These are phyloP conservation scores for Choloepus hoffmanni DNA, from an alignment of 2,113 vertebrate genomes.

Conservation along the genomic window DNA sequence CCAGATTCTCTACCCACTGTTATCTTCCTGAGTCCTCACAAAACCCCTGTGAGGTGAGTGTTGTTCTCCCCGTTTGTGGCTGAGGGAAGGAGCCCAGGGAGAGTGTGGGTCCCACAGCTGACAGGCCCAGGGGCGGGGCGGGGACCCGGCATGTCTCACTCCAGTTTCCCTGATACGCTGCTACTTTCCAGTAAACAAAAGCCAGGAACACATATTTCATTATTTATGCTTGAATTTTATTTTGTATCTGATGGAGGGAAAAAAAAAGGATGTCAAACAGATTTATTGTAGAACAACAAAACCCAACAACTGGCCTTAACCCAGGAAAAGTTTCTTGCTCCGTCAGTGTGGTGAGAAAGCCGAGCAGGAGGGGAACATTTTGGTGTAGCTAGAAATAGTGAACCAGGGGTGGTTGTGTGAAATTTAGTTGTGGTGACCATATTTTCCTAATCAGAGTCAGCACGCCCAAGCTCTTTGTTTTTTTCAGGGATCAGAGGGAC, in stretches of 20 bases:
- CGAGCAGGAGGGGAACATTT: neutral
- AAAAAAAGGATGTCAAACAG: neutral
- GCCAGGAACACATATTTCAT: neutral
- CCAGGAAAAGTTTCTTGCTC: neutral
- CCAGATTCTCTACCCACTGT: neutral
- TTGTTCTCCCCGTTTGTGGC: neutral
- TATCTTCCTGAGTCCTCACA: neutral
- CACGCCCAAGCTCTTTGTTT: neutral
- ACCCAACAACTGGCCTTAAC: neutral
- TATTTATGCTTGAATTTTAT: neutral
- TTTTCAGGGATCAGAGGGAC: neutral
- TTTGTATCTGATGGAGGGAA: neutral
- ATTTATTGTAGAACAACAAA: neutral
- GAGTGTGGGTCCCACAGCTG: neutral
- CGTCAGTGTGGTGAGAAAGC: neutral
- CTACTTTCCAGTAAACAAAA: neutral
- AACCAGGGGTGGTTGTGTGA: neutral
- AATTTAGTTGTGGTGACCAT: accelerated
- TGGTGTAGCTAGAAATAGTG: neutral
- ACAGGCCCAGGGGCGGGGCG: accelerated
- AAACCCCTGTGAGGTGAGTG: neutral
- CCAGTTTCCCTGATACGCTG: neutral
- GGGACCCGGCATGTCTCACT: neutral
- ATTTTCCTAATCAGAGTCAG: neutral
- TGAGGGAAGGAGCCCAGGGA: neutral